Conservation (phyloP, 2,113 vertebrate species). For the Tylochromis polylepis region DNA sequence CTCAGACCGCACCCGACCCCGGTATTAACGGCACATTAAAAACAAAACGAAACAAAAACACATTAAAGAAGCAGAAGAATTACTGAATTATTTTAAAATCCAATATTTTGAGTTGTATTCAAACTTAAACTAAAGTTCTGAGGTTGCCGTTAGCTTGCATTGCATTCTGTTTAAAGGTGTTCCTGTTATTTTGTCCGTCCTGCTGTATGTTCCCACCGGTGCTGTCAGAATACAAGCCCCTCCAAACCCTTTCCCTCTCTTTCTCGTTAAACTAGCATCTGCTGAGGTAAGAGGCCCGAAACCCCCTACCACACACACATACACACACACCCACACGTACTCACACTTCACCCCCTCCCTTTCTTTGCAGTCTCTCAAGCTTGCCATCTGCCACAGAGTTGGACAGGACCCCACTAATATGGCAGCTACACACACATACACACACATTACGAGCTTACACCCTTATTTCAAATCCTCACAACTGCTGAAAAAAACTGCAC, state of each 20-base stretch:
- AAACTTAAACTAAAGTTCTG: neutral
- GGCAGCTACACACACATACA: neutral
- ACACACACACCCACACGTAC: neutral
- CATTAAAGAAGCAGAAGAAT: neutral
- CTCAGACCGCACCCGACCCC: neutral
- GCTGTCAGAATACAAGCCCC: conserved; percentile 35
- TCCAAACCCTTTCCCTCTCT: conserved; percentile 35
- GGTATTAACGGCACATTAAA: neutral
- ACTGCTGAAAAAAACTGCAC: neutral
- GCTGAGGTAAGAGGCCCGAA: conserved; percentile 57
- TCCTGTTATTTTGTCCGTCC: conserved; percentile 15
- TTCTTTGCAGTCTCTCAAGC: conserved; percentile 40
- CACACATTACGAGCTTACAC: neutral
- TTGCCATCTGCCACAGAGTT: conserved; percentile 73
- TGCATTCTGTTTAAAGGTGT: neutral
- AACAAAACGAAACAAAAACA: neutral
- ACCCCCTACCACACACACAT: neutral
- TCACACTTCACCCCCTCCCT: neutral
- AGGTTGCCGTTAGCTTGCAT: neutral
- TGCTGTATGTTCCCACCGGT: conserved; percentile 7
- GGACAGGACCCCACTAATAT: conserved; percentile 49
- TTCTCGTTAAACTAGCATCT: conserved; percentile 70
- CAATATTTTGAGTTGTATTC: neutral
- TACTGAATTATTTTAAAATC: neutral
- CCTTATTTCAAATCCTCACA: neutral